Base-by-base conservation (phyloP, 2,888 invertebrate species). In the Eubasilissa splendida region DNA sequence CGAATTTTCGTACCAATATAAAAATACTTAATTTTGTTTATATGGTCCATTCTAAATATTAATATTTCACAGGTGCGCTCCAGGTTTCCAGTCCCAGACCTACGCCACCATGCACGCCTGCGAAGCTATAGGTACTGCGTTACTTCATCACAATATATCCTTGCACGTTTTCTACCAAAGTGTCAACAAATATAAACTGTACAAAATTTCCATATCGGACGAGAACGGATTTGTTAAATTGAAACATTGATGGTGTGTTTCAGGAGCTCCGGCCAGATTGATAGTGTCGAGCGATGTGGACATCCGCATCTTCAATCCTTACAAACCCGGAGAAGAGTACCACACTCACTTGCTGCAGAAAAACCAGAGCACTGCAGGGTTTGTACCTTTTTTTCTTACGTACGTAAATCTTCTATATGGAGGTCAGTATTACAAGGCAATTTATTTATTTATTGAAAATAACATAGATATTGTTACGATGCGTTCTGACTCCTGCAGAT, bases 201-300 rank as follows among this genome's bases (percentile, higher is more conserved):
- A 22, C 22, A 14, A 50, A n/a, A 66, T 42, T 42, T 68, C 50
- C 33, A 52, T 2, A 70, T 2, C 2, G 4, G 9, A 42, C 1
- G 22, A 22, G 22, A 22, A 22, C 7, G 42, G 3, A 42, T 42
- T 42, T 42, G 42, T 7, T 5, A 42, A 42, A 42, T 42, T 42
- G 42, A 42, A 42, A 42, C 42, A 0, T 42, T 7, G 42, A 7
- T 42, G 42, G 9, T n/a, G 22, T 60, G 12, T 60, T n/a, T 60
- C 60, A 50, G 70, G 70, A 8, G 53, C 70, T 14, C 42, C 56
- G 14, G 93, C 94, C 8, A 91, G 91, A 85, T 89, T 95, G 85
- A 89, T 95, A 85, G 91, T 94, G 54, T 94, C 93, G 0, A 92
- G 91, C 83, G 92, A 92, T 85, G 93, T 89, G 85, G 93, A 91